These are phyloP conservation scores for Agriopis marginaria DNA, from an alignment of 2,888 invertebrate genomes.

Conservation along the genomic window DNA sequence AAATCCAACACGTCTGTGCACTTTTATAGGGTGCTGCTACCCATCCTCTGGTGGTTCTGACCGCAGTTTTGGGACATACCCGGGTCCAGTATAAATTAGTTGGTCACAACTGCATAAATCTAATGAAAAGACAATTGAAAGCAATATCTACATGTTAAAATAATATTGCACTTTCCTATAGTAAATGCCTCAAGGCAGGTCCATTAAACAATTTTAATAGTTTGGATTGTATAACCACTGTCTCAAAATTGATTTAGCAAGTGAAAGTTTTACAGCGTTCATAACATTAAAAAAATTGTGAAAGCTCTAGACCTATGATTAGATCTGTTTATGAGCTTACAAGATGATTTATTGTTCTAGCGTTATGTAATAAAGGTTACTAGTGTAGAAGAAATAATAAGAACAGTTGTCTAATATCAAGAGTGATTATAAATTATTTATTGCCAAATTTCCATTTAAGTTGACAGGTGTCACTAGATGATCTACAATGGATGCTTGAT, in stretches of 20 bases:
- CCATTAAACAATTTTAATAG: constrained; percentile 10
- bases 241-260: constrained; percentile 31
- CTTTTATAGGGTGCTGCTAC: no score
- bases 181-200: constrained; percentile 6
- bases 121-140: background rate
- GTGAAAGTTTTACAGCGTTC: constrained; percentile 41
- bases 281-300: constrained; percentile 29
- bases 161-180: background rate
- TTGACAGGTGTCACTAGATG: no score
- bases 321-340: constrained; percentile 32
- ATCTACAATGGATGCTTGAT: no score
- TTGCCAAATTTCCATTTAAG: no score
- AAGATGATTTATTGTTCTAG: constrained; percentile 34
- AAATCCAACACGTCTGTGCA: no score
- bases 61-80: no score
- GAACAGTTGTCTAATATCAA: background rate
- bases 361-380: constrained; percentile 18
- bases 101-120: no score
- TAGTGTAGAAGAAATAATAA: no score
- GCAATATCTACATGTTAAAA: background rate
- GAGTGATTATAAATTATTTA: background rate
- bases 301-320: constrained; percentile 34
- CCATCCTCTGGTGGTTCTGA: no score
- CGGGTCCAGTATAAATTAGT: no score
- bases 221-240: constrained; percentile 14